These are phyloP conservation scores for mouse (Mus musculus) DNA, from an alignment of 2,113 vertebrate species.

Conservation along the genomic window GRCm39 chr2:178834001-178834500, in stretches of 20 bases:
- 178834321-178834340: slow-evolving; percentile 85
- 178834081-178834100: background rate
- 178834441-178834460: too few relatives aligned
- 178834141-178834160: slow-evolving; percentile 67
- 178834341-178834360: slow-evolving; percentile 83
- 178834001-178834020: rapidly evolving
- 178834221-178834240: slow-evolving; percentile 82
- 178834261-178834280: slow-evolving; percentile 78
- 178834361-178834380: slow-evolving; percentile 80
- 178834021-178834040: background rate
- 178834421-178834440: too few relatives aligned
- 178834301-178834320: slow-evolving; percentile 83
- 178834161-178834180: slow-evolving; percentile 70
- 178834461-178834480: too few relatives aligned
- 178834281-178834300: slow-evolving; percentile 80
- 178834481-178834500: rapidly evolving
- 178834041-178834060: background rate
- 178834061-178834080: background rate
- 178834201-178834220: slow-evolving; percentile 79
- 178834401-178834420: too few relatives aligned
- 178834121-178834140: background rate
- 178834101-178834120: background rate
- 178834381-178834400: background rate
- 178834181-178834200: slow-evolving; percentile 80
- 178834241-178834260: slow-evolving; percentile 78